phyloP scores from a whole-genome alignment of 2,113 vertebrate species.

The Coryphaenoides rupestris region DNA sequence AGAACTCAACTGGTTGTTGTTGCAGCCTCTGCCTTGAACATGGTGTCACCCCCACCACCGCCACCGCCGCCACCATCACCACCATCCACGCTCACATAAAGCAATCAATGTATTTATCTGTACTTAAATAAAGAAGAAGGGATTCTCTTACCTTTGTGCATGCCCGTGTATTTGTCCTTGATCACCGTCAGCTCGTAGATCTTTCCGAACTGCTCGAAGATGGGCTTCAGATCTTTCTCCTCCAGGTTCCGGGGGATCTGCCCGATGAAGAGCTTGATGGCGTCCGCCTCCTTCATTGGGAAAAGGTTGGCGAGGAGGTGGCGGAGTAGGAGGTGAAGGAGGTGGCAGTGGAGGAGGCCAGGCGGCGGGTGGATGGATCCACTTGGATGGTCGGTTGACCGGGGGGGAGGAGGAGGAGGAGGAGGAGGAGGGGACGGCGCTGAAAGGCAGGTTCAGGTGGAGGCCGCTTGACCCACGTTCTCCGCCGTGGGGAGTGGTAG shows the following conservation, averaged over 20 bases:
- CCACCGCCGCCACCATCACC: too few species aligned
- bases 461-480: slow-evolving; percentile 3
- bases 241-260: slow-evolving; percentile 99
- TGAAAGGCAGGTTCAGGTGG: slow-evolving; percentile 59
- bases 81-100: too few species aligned
- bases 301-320: slow-evolving; percentile 54
- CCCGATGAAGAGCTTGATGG: slow-evolving; percentile 99
- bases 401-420: neutral
- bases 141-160: slow-evolving; percentile 95
- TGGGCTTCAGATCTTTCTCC: slow-evolving; percentile 98
- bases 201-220: slow-evolving; percentile 99
- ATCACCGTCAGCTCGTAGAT: slow-evolving; percentile 99
- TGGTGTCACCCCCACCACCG: too few species aligned
- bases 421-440: slow-evolving; percentile 40
- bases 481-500: neutral
- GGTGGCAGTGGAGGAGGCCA: slow-evolving; percentile 45
- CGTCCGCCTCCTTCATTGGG: slow-evolving; percentile 99
- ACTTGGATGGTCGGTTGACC: too few species aligned
- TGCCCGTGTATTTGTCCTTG: slow-evolving; percentile 99
- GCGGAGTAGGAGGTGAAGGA: slow-evolving; percentile 25
- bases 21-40: too few species aligned
- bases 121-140: too few species aligned
- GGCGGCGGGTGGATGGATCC: slow-evolving; percentile 21
- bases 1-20: too few species aligned
- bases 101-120: too few species aligned